Percentiles rank a stretch among this genome's conserved stretches.
phyloP scores from a whole-genome alignment of 2,888 invertebrate genomes.

The Sesia bembeciformis region DNA sequence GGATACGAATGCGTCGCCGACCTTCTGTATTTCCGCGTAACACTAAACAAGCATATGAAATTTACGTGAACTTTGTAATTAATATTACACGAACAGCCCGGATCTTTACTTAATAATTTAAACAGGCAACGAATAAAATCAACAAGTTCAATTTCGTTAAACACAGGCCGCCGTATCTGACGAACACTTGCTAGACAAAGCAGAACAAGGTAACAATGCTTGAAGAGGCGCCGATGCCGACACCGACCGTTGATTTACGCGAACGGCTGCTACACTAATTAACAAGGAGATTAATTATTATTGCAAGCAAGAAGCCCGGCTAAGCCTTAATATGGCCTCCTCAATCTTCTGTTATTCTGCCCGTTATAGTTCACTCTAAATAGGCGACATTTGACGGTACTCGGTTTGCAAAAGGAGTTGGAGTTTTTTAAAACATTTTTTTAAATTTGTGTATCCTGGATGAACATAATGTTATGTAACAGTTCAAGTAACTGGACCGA shows the following conservation, averaged over 20 bases:
- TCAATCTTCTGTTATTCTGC: slow-evolving; percentile 20
- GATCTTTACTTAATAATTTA: no score
- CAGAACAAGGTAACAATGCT: slow-evolving; percentile 23
- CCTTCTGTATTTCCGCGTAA: no score
- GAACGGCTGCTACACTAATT: slow-evolving; percentile 49
- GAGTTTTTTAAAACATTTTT: no score
- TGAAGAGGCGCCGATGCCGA: slow-evolving; percentile 12
- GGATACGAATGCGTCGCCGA: no score
- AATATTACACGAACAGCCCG: no score
- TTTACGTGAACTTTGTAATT: no score
- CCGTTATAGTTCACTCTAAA: slow-evolving; percentile 11
- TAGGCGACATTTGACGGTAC: slow-evolving; percentile 12
- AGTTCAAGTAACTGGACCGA: no score
- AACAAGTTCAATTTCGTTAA: background rate
- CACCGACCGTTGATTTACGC: slow-evolving; percentile 31
- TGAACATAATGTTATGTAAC: no score
- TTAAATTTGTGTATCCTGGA: no score
- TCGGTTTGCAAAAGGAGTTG: no score
- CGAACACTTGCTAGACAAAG: background rate
- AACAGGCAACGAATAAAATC: background rate
- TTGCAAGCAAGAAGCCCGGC: slow-evolving; percentile 37
- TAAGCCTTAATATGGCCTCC: slow-evolving; percentile 21
- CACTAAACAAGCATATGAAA: no score
- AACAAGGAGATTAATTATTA: slow-evolving; percentile 62
- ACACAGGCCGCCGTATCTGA: background rate